A percentile compares a stretch with the other conserved stretches of the same genome.
Conservation (phyloP, 92 coral and sea anemone species). For the Virgularia gustaviana region DNA sequence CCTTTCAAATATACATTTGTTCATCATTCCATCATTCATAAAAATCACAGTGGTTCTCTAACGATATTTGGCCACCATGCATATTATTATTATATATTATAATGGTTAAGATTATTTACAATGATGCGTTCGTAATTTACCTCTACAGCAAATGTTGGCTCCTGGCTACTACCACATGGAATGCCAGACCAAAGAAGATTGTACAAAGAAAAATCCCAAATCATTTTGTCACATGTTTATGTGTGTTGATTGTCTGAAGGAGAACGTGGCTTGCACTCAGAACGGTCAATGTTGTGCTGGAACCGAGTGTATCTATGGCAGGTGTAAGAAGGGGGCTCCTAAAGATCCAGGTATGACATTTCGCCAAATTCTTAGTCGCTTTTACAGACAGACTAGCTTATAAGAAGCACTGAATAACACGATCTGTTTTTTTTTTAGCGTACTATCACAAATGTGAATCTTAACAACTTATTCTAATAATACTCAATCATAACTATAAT, state of each 20-base stretch:
- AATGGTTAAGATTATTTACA: slow-evolving; percentile 34
- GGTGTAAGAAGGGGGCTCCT: slow-evolving; percentile 94
- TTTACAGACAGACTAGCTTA: too few relatives aligned
- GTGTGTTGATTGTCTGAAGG: slow-evolving; percentile 96
- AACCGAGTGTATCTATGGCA: slow-evolving; percentile 85
- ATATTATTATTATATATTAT: neutral
- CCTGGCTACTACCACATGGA: slow-evolving; percentile 98
- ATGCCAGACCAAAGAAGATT: slow-evolving; percentile 52
- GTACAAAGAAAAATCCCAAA: slow-evolving; percentile 22
- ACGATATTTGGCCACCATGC: neutral
- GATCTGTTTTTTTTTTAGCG: too few relatives aligned
- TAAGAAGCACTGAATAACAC: too few relatives aligned
- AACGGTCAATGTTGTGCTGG: slow-evolving; percentile 99
- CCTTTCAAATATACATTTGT: too few relatives aligned
- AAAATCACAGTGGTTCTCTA: too few relatives aligned
- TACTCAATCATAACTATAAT: neutral
- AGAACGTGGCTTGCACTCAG: slow-evolving; percentile 98
- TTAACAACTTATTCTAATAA: too few relatives aligned
- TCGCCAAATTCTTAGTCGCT: neutral
- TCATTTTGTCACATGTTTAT: slow-evolving; percentile 95
- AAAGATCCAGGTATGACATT: slow-evolving; percentile 44
- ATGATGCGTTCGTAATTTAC: slow-evolving; percentile 30
- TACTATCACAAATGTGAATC: too few relatives aligned
- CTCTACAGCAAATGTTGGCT: slow-evolving; percentile 76
- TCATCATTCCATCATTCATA: too few relatives aligned